Conservation (phyloP, 2,113 vertebrate genomes). For the Corvus cornix region DNA sequence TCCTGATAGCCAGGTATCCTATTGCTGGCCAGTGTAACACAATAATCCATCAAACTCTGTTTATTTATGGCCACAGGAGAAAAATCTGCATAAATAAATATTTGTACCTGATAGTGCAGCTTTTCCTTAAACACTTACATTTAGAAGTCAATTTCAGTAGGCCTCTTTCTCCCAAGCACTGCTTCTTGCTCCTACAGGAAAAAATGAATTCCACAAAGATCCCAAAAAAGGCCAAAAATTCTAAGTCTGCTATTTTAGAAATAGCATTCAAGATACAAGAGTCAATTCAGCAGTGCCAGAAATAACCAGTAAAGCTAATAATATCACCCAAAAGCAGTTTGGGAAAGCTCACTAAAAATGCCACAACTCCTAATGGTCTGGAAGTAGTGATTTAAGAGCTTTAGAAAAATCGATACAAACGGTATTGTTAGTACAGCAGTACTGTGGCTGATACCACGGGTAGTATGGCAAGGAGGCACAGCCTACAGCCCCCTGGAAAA, state of each 20-base stretch:
- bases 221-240: not conserved
- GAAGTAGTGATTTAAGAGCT: not conserved
- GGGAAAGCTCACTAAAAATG: not conserved
- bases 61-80: not conserved
- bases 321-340: not conserved
- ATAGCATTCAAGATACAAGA: not conserved
- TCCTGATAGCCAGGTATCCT: not conserved
- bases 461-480: not conserved
- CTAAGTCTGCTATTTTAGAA: not conserved
- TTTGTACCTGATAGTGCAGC: not conserved
- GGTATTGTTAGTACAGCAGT: not conserved
- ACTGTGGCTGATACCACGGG: not conserved
- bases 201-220: not conserved
- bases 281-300: not conserved
- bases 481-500: not conserved
- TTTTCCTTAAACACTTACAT: constrained; percentile 12
- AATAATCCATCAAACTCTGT: not conserved
- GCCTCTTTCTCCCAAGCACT: not conserved
- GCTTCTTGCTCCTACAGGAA: not conserved
- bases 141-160: not conserved
- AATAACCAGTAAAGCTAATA: not conserved
- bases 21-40: not conserved
- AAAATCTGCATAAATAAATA: constrained; percentile 10
- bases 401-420: not conserved
- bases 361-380: not conserved